Evolutionary conservation across 2,888 invertebrate genomes (phyloP), one percentile per base, ranked within the genome.

Genomic region (Dynastes grantii): DNA sequence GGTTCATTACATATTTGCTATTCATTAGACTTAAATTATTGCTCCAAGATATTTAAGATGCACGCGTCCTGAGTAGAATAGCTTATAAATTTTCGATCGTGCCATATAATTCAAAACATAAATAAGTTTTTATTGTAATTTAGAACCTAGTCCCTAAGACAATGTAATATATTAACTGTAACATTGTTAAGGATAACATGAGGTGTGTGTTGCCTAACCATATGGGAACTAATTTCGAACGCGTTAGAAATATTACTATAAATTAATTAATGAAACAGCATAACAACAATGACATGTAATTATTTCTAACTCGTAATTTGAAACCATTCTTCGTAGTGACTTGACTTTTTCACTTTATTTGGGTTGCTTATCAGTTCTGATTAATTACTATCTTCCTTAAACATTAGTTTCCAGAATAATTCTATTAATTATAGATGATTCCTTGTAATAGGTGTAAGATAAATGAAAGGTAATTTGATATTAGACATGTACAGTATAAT

Each of bases 81-180:
- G 22, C 22, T 22, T 27, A 73, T 73, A 73, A 61, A 73, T 73
- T 73, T 58, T 58, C 58, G 13, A 16, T 73, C 73, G 58, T 37
- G 73, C 8, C 58, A 9, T 40, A 73, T 73, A 73, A 73, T 61
- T 73, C 73, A 73, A 73, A 73, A 73, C 40, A 73, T 61, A 58
- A 40, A 8, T 37, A 73, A 61, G 73, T n/a, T 61, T 73, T 73
- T 73, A 58, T 58, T 73, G 73, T 73, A 58, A 58, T 58, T 58
- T 58, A 40, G 40, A 58, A 40, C 40, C 61, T 40, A 73, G 58
- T 73, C 40, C 58, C n/a, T 58, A 40, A 40, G 73, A 73, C 73
- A 73, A 73, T 40, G 58, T 58, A 37, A 58, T 73, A 73, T 73
- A 73, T 73, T 73, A 70, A 32, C 53, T 6, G 32, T 5, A 11